phyloP scores from a whole-genome alignment of 1,140 invertebrate species.

The Dendrolimus kikuchii region DNA sequence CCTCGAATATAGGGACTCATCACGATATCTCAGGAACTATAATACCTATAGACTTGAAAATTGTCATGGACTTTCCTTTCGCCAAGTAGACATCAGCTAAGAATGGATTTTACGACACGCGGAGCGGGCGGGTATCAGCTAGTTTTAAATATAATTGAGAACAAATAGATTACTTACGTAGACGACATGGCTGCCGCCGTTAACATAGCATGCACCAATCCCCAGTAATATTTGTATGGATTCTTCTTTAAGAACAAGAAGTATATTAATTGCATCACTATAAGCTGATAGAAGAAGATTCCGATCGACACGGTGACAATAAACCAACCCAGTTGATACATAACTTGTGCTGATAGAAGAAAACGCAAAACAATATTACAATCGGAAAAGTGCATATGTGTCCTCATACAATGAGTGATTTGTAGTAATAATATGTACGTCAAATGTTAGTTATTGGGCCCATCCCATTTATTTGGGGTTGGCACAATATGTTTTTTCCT shows the following conservation, averaged over 20 bases:
- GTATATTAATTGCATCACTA: slow-evolving; percentile 89
- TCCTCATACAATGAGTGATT: neutral
- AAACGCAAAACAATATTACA: neutral
- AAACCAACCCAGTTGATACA: slow-evolving; percentile 90
- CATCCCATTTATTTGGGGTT: too few relatives aligned
- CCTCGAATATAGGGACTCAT: too few relatives aligned
- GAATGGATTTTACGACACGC: too few relatives aligned
- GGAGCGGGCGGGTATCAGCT: too few relatives aligned
- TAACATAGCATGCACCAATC: slow-evolving; percentile 87
- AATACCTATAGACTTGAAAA: too few relatives aligned
- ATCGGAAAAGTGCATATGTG: neutral
- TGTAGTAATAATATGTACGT: too few relatives aligned
- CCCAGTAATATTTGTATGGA: slow-evolving; percentile 90
- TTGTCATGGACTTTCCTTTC: too few relatives aligned
- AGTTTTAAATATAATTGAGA: neutral
- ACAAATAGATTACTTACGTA: slow-evolving; percentile 77
- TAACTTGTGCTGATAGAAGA: slow-evolving; percentile 74
- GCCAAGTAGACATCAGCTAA: too few relatives aligned
- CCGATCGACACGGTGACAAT: slow-evolving; percentile 89
- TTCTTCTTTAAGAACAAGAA: slow-evolving; percentile 88
- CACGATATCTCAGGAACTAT: too few relatives aligned
- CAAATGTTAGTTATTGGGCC: too few relatives aligned
- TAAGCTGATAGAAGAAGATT: slow-evolving; percentile 89
- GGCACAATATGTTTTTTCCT: too few relatives aligned
- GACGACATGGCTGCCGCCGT: slow-evolving; percentile 95